Conservation (phyloP, 2,888 invertebrate genomes). For the Epicampocera succincta region DNA sequence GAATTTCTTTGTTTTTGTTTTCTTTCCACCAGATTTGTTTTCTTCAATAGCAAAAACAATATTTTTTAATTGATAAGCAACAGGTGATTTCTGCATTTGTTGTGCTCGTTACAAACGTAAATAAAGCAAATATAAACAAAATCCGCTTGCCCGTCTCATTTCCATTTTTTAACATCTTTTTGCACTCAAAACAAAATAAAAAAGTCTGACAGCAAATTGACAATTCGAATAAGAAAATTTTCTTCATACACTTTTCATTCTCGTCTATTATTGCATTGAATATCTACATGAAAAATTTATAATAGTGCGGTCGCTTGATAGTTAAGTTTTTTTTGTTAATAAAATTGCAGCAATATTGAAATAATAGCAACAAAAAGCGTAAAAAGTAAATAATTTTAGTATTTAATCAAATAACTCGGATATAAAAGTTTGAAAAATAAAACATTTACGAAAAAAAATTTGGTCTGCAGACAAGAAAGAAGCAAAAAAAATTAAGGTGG, state of each 20-base stretch:
- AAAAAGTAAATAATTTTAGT: not conserved
- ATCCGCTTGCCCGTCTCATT: conserved; percentile 43
- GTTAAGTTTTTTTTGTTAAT: conserved; percentile 15
- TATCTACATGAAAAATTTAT: conserved; percentile 56
- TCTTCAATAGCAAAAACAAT: conserved; percentile 23
- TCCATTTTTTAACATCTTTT: conserved; percentile 15
- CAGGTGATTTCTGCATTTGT: conserved; percentile 50
- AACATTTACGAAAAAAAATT: conserved; percentile 43
- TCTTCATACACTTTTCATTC: conserved; percentile 30
- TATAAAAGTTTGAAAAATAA: not conserved
- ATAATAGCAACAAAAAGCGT: conserved; percentile 7
- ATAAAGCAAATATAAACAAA: conserved; percentile 46
- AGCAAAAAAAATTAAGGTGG: conserved; percentile 61
- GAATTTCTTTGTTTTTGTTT: not conserved
- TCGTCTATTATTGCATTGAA: conserved; percentile 58
- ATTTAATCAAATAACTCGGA: conserved; percentile 9
- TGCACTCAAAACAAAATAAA: conserved; percentile 9
- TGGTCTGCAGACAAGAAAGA: conserved; percentile 52
- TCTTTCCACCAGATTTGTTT: not conserved
- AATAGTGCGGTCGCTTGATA: conserved; percentile 51
- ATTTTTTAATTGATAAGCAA: conserved; percentile 10
- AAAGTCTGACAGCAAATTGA: conserved; percentile 57
- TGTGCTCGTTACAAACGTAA: conserved; percentile 54
- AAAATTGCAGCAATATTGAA: conserved; percentile 24
- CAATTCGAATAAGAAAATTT: conserved; percentile 41